phyloP scores from a whole-genome alignment of 2,888 invertebrate genomes.

The Dyspetes luteomarginatus region DNA sequence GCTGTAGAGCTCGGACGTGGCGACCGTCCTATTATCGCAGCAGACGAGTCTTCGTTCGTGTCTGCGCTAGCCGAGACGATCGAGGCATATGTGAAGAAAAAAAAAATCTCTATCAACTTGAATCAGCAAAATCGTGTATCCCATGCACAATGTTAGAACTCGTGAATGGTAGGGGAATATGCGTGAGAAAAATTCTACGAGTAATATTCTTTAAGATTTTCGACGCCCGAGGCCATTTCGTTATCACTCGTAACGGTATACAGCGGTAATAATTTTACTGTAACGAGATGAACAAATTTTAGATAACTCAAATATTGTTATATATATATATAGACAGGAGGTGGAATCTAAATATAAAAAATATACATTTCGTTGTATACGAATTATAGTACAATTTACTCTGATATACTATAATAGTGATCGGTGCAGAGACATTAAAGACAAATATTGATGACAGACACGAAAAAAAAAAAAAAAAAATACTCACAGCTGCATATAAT shows the following conservation, averaged over 20 bases:
- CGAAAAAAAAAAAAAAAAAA: not conserved
- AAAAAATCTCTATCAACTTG: constrained; percentile 2
- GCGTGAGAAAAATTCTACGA: constrained; percentile 13
- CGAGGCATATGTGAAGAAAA: not conserved
- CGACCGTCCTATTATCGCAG: constrained; percentile 45
- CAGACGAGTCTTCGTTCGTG: constrained; percentile 19
- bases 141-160: not conserved
- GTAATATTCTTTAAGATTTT: not conserved
- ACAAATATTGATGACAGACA: constrained; percentile 8
- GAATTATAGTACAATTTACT: not conserved
- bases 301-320: not conserved
- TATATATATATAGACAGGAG: not conserved
- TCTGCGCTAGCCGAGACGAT: constrained; percentile 9
- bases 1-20: not conserved
- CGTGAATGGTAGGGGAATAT: constrained; percentile 13
- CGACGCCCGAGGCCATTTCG: not conserved
- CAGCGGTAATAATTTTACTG: not conserved
- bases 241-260: not conserved
- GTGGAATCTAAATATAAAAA: not conserved
- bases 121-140: not conserved
- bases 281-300: not conserved
- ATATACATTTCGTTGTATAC: not conserved
- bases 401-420: not conserved
- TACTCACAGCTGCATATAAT: constrained; percentile 39
- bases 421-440: not conserved